A percentile compares a stretch with the other conserved stretches of the same genome.
Conservation (phyloP, 2,113 vertebrate genomes). For the Anseranas semipalmata region DNA sequence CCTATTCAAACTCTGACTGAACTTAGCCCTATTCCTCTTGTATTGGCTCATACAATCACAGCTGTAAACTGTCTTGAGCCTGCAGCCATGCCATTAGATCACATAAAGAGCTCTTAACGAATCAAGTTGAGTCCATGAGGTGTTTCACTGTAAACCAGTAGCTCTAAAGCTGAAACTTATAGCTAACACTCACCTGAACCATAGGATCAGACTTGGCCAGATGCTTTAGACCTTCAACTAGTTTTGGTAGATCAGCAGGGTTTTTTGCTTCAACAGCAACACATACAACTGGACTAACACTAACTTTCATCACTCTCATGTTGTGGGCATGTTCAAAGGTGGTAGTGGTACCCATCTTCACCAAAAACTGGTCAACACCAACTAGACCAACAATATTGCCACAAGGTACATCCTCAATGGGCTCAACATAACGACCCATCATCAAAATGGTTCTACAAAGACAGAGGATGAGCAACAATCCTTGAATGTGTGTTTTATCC, state of each 20-base stretch:
- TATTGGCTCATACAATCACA: background rate
- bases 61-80: background rate
- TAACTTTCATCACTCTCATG: constrained; percentile 75
- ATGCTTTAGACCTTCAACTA: constrained; percentile 74
- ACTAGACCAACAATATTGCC: constrained; percentile 75
- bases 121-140: background rate
- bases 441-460: constrained; percentile 75
- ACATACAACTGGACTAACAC: constrained; percentile 67
- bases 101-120: background rate
- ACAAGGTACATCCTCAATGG: constrained; percentile 76
- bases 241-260: constrained; percentile 73
- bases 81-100: background rate
- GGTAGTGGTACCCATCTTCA: constrained; percentile 71
- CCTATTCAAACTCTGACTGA: background rate
- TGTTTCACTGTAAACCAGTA: background rate
- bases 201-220: constrained; percentile 76
- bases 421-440: constrained; percentile 75
- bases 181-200: constrained; percentile 64
- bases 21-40: background rate
- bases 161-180: background rate
- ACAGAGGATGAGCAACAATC: background rate
- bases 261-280: constrained; percentile 76
- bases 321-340: constrained; percentile 76
- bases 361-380: constrained; percentile 74
- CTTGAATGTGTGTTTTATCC: background rate